These are phyloP conservation scores for Stegophylla sp. DNA, from an alignment of 2,888 invertebrate species.

Conservation along the genomic window DNA sequence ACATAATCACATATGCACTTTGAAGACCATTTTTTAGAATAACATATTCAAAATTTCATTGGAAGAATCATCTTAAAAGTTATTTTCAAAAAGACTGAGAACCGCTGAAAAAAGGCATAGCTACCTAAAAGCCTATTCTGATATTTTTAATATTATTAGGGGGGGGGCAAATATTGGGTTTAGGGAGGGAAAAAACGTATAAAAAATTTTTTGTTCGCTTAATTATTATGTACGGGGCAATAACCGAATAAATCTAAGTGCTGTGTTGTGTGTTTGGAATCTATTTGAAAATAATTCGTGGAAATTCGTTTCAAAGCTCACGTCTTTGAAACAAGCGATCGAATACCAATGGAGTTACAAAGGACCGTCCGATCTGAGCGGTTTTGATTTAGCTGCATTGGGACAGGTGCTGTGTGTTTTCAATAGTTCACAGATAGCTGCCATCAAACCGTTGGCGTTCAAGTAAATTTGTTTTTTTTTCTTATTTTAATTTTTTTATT, in stretches of 20 bases:
- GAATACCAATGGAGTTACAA: conserved; percentile 68
- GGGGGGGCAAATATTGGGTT: no score
- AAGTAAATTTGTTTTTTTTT: conserved; percentile 60
- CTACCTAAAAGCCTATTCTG: no score
- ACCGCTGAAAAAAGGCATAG: no score
- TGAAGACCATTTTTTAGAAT: no score
- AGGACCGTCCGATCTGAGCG: conserved; percentile 69
- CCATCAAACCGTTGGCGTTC: conserved; percentile 69
- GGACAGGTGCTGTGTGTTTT: conserved; percentile 70
- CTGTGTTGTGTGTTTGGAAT: background rate
- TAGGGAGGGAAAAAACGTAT: background rate
- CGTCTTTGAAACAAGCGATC: conserved; percentile 68
- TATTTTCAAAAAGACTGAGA: no score
- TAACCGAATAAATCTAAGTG: background rate
- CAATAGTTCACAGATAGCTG: conserved; percentile 67
- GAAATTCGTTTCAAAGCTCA: conserved; percentile 64
- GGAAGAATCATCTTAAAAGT: no score
- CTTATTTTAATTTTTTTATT: conserved; percentile 13
- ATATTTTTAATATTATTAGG: no score
- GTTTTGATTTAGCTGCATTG: conserved; percentile 68
- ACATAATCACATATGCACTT: no score
- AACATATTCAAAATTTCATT: no score
- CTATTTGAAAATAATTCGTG: conserved; percentile 58
- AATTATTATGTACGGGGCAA: background rate
- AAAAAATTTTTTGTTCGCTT: background rate